Evolutionary conservation across 2,797 vertebrate species (phyloP).

Genomic region (Anguilla megastoma): DNA sequence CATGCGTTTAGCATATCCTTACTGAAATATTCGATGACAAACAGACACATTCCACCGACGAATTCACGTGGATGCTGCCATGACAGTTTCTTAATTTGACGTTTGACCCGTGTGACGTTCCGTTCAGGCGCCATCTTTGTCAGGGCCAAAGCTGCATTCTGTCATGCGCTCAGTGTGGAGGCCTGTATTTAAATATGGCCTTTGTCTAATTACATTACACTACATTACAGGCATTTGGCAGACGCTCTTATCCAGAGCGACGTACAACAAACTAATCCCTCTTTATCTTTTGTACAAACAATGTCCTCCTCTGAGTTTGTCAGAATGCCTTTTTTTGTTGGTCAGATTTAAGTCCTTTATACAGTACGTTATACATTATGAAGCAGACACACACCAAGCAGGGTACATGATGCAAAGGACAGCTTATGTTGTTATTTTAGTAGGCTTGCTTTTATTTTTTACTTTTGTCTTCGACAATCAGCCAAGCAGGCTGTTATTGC

Average conservation of each 20-base stretch:
- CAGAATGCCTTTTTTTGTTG: background rate
- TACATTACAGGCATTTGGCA: too few species aligned
- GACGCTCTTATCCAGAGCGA: too few species aligned
- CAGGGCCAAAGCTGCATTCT: slow-evolving; percentile 41
- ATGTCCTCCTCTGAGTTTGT: background rate
- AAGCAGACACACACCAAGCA: too few species aligned
- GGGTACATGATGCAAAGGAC: too few species aligned
- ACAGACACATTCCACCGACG: background rate
- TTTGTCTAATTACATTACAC: background rate
- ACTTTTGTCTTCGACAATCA: background rate
- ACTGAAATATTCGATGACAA: background rate
- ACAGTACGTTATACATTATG: too few species aligned
- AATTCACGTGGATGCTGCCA: slow-evolving; percentile 46
- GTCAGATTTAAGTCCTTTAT: too few species aligned
- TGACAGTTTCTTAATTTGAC: slow-evolving; percentile 56
- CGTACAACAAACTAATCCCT: background rate
- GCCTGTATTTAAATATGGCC: background rate
- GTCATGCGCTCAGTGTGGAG: background rate
- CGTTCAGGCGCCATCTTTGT: slow-evolving; percentile 35
- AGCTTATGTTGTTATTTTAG: too few species aligned
- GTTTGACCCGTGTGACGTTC: background rate
- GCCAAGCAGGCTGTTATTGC: background rate
- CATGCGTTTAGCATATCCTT: background rate
- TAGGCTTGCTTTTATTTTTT: background rate
- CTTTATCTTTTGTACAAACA: background rate